Conservation (phyloP, 2,888 invertebrate species). For the Drosophila multiciliata region DNA sequence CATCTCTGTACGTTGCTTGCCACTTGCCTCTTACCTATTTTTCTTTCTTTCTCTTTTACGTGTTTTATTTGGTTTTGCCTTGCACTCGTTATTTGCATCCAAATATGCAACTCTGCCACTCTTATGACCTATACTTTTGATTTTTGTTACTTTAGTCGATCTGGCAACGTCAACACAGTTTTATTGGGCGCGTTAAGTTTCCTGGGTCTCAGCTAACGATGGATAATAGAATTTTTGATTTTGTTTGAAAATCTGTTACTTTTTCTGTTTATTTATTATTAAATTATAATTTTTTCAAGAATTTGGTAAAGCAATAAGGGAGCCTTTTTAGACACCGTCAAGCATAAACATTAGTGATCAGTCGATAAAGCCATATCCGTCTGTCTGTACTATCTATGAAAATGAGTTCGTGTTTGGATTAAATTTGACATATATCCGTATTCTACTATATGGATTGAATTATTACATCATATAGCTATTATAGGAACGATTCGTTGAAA, state of each 20-base stretch:
- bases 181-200: slow-evolving; percentile 13
- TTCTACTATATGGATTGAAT: not conserved
- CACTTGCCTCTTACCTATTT: slow-evolving; percentile 32
- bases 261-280: not conserved
- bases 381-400: not conserved
- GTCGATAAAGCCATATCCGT: not conserved
- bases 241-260: not conserved
- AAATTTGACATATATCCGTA: too few species aligned
- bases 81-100: not conserved
- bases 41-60: not conserved
- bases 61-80: not conserved
- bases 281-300: not conserved
- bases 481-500: not conserved
- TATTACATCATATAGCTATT: not conserved
- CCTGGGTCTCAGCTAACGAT: not conserved
- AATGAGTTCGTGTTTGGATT: too few species aligned
- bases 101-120: slow-evolving; percentile 7
- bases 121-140: slow-evolving; percentile 1
- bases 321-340: not conserved
- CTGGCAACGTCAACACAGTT: slow-evolving; percentile 20
- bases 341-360: not conserved
- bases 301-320: not conserved
- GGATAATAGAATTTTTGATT: not conserved
- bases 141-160: not conserved
- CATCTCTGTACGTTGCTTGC: slow-evolving; percentile 85